phyloP scores from a whole-genome alignment of 64 coral and sea anemone species.

The Montipora cactus region DNA sequence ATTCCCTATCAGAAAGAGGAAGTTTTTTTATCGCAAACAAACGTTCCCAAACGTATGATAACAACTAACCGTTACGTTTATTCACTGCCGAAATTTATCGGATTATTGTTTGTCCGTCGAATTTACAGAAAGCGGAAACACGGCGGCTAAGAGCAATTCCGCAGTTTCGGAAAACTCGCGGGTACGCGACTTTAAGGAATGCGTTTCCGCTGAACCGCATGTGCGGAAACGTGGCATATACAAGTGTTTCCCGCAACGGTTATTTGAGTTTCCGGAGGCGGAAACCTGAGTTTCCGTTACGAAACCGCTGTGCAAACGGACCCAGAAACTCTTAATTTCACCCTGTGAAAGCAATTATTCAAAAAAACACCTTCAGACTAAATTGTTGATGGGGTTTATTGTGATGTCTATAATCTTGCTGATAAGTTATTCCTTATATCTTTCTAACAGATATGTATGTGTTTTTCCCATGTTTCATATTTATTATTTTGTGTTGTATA shows the following conservation, averaged over 20 bases:
- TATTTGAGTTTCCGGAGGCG: not conserved
- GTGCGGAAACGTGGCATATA: not conserved
- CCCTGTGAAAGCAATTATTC: too few species aligned
- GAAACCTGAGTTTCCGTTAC: not conserved
- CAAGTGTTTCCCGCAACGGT: not conserved
- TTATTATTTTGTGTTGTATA: too few species aligned
- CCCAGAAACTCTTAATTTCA: not conserved
- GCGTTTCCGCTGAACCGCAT: not conserved
- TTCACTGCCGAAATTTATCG: not conserved
- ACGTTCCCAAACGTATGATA: not conserved
- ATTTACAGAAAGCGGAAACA: not conserved
- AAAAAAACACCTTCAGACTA: too few species aligned
- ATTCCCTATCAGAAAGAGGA: not conserved
- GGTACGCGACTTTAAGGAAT: not conserved
- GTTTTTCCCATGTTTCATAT: too few species aligned
- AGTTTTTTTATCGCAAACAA: not conserved
- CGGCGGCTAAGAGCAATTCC: not conserved
- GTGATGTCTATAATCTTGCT: too few species aligned
- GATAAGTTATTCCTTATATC: too few species aligned
- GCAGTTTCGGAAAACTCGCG: not conserved
- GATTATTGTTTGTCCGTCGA: not conserved
- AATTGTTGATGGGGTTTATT: too few species aligned
- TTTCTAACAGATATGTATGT: too few species aligned
- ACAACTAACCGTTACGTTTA: not conserved
- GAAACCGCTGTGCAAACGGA: not conserved